Evolutionary conservation across 2,113 vertebrate genomes (phyloP), one percentile per base, ranked within the genome.

Genomic region (Eidolon helvum): DNA sequence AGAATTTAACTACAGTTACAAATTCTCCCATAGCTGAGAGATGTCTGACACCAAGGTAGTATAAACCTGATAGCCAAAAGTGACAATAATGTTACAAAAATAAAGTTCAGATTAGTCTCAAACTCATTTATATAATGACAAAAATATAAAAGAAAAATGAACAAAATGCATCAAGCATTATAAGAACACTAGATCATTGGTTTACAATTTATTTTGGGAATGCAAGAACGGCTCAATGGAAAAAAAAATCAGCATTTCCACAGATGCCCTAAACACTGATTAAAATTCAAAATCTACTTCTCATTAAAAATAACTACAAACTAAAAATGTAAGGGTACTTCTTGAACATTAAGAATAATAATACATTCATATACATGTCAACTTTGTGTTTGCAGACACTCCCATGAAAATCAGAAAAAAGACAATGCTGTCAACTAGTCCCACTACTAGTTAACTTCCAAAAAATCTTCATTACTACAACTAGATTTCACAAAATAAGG

Each of bases 201-300:
- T 92, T 90, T 92, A 87, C 92, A 95, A 43, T 83, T 85, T 87
- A 92, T 15, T 74, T 87, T 26, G 19, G 14, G 26, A 91, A 84
- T 48, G 15, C 53, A 94, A 85, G 21, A 53, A 91, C 85, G 35
- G 53, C 10, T 89, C 43, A 55, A 40, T 77, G 40, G 35, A 4
- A 30, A 65, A 94, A 94, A 83, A 87, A 22, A 66, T 22, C 14
- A 89, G 26, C 38, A 53, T 77, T 24, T 86, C 40, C 19, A 72
- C 0, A 80, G 57, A 85, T 40, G 26, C 19, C 69, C 55, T 28
- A 85, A 83, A 9, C 24, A 40, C 90, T 45, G 78, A 72, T 38
- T 90, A 91, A 95, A 90, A 90, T 75, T 74, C 9, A 74, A 91
- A 96, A 91, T 43, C 35, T 28, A 75, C 69, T 93, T 96, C 55